Evolutionary conservation across 2,888 invertebrate species (phyloP), one percentile per base, ranked within the genome.

Genomic region (Morinoia aosen): DNA sequence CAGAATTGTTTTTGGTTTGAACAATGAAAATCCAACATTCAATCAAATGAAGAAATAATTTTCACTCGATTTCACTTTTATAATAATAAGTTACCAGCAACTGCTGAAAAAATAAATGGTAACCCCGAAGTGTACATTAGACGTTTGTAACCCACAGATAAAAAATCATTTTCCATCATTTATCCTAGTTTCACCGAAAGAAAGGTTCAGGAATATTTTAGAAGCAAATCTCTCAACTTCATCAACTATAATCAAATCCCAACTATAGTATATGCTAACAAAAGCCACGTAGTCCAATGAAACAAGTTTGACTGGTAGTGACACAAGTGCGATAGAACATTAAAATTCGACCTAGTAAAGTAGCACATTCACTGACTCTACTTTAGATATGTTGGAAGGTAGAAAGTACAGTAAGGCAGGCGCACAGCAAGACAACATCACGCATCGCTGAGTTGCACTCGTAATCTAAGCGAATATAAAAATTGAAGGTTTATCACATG

Each of bases 381-480:
- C 90, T 90, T 90, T 40, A 40, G 90, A 90, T 90, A 90, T 90
- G 90, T 90, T 90, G 40, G 39, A 40, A 90, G 90, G 90, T 90
- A 90, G 40, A 90, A 90, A 90, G 33, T 76, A 90, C 90, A 48
- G 90, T 90, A 90, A 90, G 90, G 90, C 90, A 90, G 90, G 25
- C 90, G 19, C 90, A 90, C 90, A 90, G 90, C 90, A 48, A 33
- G 48, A 90, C 90, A 90, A 76, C 76, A 25, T 76, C 76, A 76
- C 19, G 25, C 76, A 14, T 8, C 76, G 90, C 90, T 90, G 16
- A 90, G 90, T 40, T 90, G 90, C 14, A 90, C 90, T 48, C 40
- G 14, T 90, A 90, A 40, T 90, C 48, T 40, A 90, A 39, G 90
- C 40, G 90, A 90, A 90, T 90, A 90, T 40, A 90, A 90, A 90